Evolutionary conservation across 2,797 vertebrate genomes (phyloP).

Genomic region (Arctocebus calabarensis): DNA sequence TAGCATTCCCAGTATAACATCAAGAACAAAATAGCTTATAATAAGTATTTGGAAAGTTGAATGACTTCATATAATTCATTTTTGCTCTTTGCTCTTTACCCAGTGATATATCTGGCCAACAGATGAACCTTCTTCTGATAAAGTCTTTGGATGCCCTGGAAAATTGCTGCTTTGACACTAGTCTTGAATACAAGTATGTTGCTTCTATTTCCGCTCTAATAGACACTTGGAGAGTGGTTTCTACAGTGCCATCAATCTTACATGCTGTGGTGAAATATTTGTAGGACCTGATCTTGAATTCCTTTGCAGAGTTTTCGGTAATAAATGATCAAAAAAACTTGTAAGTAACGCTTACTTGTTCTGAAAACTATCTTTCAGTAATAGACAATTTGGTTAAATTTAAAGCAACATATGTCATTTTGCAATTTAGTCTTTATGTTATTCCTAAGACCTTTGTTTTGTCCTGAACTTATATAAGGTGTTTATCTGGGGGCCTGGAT

Average conservation of each 20-base stretch:
- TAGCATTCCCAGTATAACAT: conserved; percentile 5
- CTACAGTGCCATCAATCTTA: neutral
- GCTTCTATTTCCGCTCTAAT: conserved; percentile 19
- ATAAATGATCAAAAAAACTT: neutral
- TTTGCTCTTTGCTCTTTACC: neutral
- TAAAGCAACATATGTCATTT: neutral
- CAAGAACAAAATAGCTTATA: conserved; percentile 10
- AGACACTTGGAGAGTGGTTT: neutral
- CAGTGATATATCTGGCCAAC: conserved; percentile 91
- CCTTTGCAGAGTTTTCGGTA: conserved; percentile 3
- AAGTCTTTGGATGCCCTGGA: conserved; percentile 92
- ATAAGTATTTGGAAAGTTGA: neutral
- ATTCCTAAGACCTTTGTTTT: neutral
- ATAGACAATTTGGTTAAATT: neutral
- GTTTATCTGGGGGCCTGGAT: neutral
- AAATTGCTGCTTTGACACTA: conserved; percentile 92
- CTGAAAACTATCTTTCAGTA: conserved; percentile 21
- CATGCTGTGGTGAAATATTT: neutral
- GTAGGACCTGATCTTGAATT: neutral
- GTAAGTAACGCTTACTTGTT: conserved; percentile 20
- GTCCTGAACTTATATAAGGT: neutral
- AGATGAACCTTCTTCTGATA: conserved; percentile 90
- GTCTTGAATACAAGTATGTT: conserved; percentile 95
- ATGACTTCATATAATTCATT: conserved; percentile 24
- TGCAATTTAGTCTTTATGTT: neutral